Evolutionary conservation across 1,140 invertebrate species (phyloP).

Genomic region (Xylocopa sonorina): DNA sequence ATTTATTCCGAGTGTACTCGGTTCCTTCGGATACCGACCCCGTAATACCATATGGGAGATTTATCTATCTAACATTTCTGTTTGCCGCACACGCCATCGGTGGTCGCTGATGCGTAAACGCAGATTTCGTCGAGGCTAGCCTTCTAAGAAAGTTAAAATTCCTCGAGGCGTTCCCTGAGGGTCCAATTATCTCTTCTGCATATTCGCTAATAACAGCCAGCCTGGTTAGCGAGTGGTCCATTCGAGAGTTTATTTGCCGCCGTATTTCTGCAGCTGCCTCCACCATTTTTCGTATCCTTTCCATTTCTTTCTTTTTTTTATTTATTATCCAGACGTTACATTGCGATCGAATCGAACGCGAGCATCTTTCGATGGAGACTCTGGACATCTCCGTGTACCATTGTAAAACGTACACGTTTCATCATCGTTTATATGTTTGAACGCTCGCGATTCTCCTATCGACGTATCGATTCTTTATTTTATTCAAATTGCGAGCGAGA

Average conservation of each 20-base stretch:
- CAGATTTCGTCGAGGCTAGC: slow-evolving; percentile 35
- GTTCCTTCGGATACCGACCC: slow-evolving; percentile 1
- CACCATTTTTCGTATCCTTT: neutral
- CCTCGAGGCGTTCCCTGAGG: slow-evolving; percentile 42
- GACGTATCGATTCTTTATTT: neutral
- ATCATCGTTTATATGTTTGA: neutral
- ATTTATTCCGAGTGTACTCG: slow-evolving; percentile 1
- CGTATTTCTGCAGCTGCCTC: slow-evolving; percentile 28
- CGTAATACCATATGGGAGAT: slow-evolving; percentile 23
- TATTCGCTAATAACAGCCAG: slow-evolving; percentile 65
- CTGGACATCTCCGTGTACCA: neutral
- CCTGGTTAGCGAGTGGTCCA: slow-evolving; percentile 25
- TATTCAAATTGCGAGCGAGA: neutral
- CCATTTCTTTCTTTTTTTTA: neutral
- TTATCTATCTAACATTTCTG: slow-evolving; percentile 48
- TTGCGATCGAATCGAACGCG: neutral
- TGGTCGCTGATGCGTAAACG: slow-evolving; percentile 44
- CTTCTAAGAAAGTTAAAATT: slow-evolving; percentile 33
- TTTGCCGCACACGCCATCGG: neutral
- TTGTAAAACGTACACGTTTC: neutral
- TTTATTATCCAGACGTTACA: no score
- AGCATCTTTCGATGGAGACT: neutral
- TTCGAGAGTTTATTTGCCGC: slow-evolving; percentile 25
- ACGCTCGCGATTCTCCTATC: neutral
- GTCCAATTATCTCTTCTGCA: slow-evolving; percentile 70